A percentile compares a stretch with the other conserved stretches of the same genome.
Evolutionary conservation across 2,797 vertebrate genomes (phyloP).

Genomic region (Gymnodraco acuticeps): DNA sequence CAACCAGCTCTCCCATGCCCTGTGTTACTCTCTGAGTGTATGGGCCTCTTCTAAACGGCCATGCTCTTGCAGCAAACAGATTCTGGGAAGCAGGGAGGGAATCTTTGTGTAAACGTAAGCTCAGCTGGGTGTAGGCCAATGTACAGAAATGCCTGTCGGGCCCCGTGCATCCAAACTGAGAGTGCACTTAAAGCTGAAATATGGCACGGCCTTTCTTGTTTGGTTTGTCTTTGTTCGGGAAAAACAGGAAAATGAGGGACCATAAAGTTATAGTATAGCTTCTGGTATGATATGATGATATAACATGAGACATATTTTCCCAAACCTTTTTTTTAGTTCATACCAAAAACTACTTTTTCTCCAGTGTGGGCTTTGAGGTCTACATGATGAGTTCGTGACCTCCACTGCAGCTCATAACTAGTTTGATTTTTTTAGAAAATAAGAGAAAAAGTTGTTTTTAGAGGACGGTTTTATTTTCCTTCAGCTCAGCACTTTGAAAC

Average conservation of each 20-base stretch:
- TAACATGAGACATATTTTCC: neutral
- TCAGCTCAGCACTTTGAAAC: slow-evolving; percentile 12
- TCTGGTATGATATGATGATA: slow-evolving; percentile 19
- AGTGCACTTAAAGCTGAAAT: slow-evolving; percentile 36
- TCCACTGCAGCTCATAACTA: slow-evolving; percentile 1
- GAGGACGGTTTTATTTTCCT: slow-evolving; percentile 20
- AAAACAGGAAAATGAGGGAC: slow-evolving; percentile 6
- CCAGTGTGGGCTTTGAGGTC: neutral
- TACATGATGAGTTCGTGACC: slow-evolving; percentile 8
- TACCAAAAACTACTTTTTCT: slow-evolving; percentile 2
- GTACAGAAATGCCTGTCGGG: slow-evolving; percentile 62
- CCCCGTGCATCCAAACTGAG: slow-evolving; percentile 44
- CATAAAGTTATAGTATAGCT: slow-evolving; percentile 2
- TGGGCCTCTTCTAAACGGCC: slow-evolving; percentile 65
- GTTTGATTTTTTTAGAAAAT: neutral
- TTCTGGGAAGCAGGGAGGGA: slow-evolving; percentile 74
- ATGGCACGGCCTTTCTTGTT: neutral
- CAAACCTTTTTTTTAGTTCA: neutral
- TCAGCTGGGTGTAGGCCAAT: slow-evolving; percentile 65
- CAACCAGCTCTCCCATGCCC: slow-evolving; percentile 36
- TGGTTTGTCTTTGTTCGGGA: neutral
- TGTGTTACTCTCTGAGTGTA: slow-evolving; percentile 50
- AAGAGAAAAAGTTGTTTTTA: neutral
- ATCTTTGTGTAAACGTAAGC: slow-evolving; percentile 73
- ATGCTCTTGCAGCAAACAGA: slow-evolving; percentile 59